These are phyloP conservation scores for Thalpophila matura DNA, from an alignment of 2,888 invertebrate species.

Conservation along the genomic window DNA sequence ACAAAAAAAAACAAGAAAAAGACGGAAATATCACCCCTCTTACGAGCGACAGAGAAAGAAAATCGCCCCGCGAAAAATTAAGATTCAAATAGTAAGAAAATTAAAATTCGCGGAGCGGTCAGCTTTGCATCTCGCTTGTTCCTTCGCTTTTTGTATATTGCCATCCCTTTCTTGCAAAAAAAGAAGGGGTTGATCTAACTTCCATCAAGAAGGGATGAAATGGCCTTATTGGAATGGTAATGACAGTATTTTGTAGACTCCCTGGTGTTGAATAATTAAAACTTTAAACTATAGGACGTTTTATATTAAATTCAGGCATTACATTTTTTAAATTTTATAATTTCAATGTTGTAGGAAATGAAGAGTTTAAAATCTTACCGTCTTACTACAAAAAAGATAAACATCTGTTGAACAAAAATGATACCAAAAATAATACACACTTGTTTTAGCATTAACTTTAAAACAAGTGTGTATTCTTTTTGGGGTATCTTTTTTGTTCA, in stretches of 20 bases:
- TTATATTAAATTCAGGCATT: constrained; percentile 39
- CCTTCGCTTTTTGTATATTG: constrained; percentile 35
- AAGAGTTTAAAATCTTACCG: not conserved
- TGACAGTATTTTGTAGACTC: constrained; percentile 72
- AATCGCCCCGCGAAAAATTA: constrained; percentile 87
- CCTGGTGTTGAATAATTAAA: constrained; percentile 63
- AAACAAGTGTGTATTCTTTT: too few relatives aligned
- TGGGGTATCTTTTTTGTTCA: too few relatives aligned
- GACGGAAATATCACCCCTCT: constrained; percentile 64
- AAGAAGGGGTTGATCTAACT: constrained; percentile 83
- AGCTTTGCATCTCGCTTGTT: constrained; percentile 74
- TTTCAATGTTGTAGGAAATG: not conserved
- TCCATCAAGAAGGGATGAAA: constrained; percentile 72
- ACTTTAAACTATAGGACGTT: constrained; percentile 50
- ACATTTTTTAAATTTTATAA: constrained; percentile 11
- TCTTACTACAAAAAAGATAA: too few relatives aligned
- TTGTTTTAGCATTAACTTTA: too few relatives aligned
- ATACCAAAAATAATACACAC: too few relatives aligned
- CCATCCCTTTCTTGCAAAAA: constrained; percentile 69
- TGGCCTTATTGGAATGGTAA: constrained; percentile 80
- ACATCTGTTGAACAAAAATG: too few relatives aligned
- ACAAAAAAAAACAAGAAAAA: constrained; percentile 78
- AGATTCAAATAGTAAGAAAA: constrained; percentile 91
- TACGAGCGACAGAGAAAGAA: constrained; percentile 72
- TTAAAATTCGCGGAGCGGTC: constrained; percentile 90